Conservation (phyloP, 2,888 invertebrate genomes). For the Glyphotaelius pellucidus region DNA sequence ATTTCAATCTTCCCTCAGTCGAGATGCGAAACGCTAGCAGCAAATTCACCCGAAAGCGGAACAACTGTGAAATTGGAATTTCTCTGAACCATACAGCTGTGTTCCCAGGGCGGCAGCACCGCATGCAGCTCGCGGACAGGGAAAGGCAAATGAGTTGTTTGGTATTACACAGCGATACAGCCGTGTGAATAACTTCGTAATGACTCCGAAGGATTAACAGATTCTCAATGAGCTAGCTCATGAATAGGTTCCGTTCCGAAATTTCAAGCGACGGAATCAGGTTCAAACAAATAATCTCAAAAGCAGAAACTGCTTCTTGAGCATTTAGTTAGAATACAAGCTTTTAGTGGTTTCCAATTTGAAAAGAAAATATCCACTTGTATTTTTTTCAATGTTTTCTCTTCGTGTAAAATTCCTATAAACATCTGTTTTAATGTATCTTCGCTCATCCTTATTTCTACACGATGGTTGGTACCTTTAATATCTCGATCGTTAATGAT, state of each 20-base stretch:
- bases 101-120: background rate
- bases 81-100: background rate
- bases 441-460: too few relatives aligned
- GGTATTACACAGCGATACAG: constrained; percentile 3
- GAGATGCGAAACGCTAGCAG: constrained; percentile 36
- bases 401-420: too few relatives aligned
- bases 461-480: too few relatives aligned
- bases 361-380: background rate
- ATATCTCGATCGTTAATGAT: too few relatives aligned
- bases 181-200: background rate
- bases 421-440: too few relatives aligned
- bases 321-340: background rate
- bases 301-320: background rate
- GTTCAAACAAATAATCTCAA: background rate
- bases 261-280: background rate
- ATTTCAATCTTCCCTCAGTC: constrained; percentile 51
- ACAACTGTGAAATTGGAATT: background rate
- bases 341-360: background rate
- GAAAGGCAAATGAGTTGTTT: background rate
- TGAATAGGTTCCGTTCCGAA: background rate
- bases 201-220: background rate
- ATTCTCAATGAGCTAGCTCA: background rate
- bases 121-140: background rate
- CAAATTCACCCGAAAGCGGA: background rate
- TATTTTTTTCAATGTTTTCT: too few relatives aligned